Base-by-base conservation (phyloP, 2,797 vertebrate species). In the Masticophis lateralis region DNA sequence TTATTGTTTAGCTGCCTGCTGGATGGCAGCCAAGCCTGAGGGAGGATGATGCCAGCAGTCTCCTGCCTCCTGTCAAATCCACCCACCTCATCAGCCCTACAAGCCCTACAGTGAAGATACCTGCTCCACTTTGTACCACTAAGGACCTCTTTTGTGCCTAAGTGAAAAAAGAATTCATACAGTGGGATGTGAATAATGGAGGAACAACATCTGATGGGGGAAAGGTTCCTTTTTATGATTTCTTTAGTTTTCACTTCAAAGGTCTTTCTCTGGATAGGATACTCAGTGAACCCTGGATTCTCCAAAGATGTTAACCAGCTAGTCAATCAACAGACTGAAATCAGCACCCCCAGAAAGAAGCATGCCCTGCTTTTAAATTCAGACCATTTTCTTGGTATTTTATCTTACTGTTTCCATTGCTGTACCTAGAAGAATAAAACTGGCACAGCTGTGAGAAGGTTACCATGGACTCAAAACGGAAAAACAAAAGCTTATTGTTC, bases 231-330 rank as follows among this genome's bases (percentile, higher is more conserved):
- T 92, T 89, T 47, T 55, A 60, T 63, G 0, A 61, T 1, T 57
- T 5, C 43, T 63, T 93, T 94, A 90, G 3, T 87, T 91, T 93
- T 92, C 91, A 66, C 63, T 89, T 93, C 90, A 93, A 88, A 93
- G 0, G 10, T 3, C n/a, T 94, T 95, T 95, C 87, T 60, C 10
- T 27, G 79, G 89, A 83, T 93, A 53, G 88, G 10, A 63, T 51
- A 87, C 94, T 91, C 32, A 88, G 32, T 59, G 7, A 90, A 93
- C 88, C 91, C 14, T 53, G 92, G 56, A 1, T 60, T 91, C 60
- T 93, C 90, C 88, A 79, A 61, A 91, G 83, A 92, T 92, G 92
- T 55, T 93, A 0, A 0, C 18, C 93, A 27, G 37, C 93, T 92
- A 88, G 20, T 91, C 87, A 95, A 56, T 92, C 5, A 53, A 56